Evolutionary conservation across 2,797 vertebrate species (phyloP), one percentile per base, ranked within the genome.

Genomic region (Atherinosoma microstoma): DNA sequence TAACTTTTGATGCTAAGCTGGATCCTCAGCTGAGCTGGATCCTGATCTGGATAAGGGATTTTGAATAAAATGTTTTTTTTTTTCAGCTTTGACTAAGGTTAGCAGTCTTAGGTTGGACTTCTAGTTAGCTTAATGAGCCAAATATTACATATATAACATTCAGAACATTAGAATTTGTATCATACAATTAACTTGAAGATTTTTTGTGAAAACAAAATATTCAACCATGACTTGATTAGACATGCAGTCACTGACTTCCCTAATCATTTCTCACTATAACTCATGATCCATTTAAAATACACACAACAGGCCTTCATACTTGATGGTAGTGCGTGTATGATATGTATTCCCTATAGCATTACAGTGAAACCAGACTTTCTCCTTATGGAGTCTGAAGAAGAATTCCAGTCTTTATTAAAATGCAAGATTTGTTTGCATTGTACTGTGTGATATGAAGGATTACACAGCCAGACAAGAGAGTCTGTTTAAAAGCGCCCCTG

Each of bases 351-450:
- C 67, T 62, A 36, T 57, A 79, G 83, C 73, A 68, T 83, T 63
- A 40, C 78, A 64, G 61, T 63, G 67, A 70, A 80, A 75, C 64
- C 34, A 4, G 67, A 49, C 64, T 58, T 61, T 70, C 74, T 74
- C 71, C 34, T 66, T 49, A 71, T 66, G 27, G 35, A 59, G 36
- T 66, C 66, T 73, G 42, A 22, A 83, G 64, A 71, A 70, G 79
- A 85, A 92, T 91, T 91, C 85, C 89, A 83, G 80, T 79, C 85
- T 92, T 93, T 89, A 92, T 92, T 92, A 92, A 90, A 92, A 87
- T 67, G 64, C 78, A 69, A 88, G 76, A 87, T 89, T 86, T 84
- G 78, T 87, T 87, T 87, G 78, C 76, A 78, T 78, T 70, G 76
- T 62, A 54, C 71, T 63, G 54, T 82, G 81, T 89, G 75, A 74